These are phyloP conservation scores for Dorcus parallelipipedus DNA, from an alignment of 2,888 invertebrate genomes.

Conservation along the genomic window DNA sequence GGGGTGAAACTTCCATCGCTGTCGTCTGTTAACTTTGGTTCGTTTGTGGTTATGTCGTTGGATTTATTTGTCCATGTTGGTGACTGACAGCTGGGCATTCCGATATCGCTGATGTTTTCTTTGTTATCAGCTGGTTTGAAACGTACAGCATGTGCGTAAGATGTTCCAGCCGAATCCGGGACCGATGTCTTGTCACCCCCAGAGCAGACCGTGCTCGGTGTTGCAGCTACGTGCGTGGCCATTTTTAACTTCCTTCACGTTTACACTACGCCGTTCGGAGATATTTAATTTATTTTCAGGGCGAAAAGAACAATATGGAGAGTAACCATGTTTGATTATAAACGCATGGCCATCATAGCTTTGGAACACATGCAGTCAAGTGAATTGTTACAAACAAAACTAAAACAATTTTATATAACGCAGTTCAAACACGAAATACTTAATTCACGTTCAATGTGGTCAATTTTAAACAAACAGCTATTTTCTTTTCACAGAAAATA, in stretches of 20 bases:
- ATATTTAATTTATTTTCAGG: slow-evolving; percentile 13
- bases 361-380: slow-evolving; percentile 16
- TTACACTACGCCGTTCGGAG: slow-evolving; percentile 20
- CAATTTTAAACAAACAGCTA: slow-evolving; percentile 5
- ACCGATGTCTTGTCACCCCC: slow-evolving; percentile 9
- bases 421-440: slow-evolving; percentile 1
- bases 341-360: slow-evolving; percentile 45
- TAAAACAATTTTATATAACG: slow-evolving; percentile 14
- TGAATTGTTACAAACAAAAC: slow-evolving; percentile 4
- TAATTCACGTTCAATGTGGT: slow-evolving; percentile 3
- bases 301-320: slow-evolving; percentile 44
- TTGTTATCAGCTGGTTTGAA: slow-evolving; percentile 43
- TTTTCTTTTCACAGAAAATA: slow-evolving; percentile 10
- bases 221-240: slow-evolving; percentile 38
- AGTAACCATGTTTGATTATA: slow-evolving; percentile 47
- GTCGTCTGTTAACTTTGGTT: slow-evolving; percentile 30
- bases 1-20: slow-evolving; percentile 44
- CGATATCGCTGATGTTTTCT: slow-evolving; percentile 13
- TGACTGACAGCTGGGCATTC: slow-evolving; percentile 5
- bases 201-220: slow-evolving; percentile 30
- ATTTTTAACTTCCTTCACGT: slow-evolving; percentile 27
- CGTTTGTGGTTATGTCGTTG: slow-evolving; percentile 5
- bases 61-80: slow-evolving; percentile 5
- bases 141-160: slow-evolving; percentile 70
- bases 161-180: slow-evolving; percentile 53